These are phyloP conservation scores for Arvicola amphibius DNA, from an alignment of 2,797 vertebrate species.

Conservation along the genomic window DNA sequence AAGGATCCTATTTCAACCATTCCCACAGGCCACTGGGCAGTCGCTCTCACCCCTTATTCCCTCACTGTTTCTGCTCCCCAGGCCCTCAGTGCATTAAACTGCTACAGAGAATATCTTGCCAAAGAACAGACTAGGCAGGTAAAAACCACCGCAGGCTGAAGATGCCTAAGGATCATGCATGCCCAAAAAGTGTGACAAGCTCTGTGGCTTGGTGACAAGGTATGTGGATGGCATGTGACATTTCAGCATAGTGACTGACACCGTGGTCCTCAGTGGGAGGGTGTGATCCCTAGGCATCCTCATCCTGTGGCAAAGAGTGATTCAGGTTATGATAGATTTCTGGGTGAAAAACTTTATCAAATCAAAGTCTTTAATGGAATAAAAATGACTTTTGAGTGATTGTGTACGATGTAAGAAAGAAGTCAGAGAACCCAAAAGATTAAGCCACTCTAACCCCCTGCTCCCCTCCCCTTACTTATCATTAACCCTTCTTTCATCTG, in stretches of 20 bases:
- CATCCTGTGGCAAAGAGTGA: background rate
- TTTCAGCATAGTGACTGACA: background rate
- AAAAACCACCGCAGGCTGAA: background rate
- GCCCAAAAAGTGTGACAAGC: background rate
- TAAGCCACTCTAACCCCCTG: background rate
- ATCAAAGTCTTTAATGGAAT: background rate
- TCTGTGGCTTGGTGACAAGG: background rate
- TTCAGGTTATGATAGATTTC: background rate
- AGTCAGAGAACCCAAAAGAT: background rate
- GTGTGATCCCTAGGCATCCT: background rate
- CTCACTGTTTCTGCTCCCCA: background rate
- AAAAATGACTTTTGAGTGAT: background rate
- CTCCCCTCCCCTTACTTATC: background rate
- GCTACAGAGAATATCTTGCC: background rate
- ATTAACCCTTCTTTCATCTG: background rate
- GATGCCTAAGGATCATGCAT: background rate
- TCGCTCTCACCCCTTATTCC: background rate
- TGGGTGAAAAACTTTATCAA: background rate
- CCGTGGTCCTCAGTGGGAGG: too few species aligned
- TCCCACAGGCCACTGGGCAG: background rate
- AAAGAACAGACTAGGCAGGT: background rate
- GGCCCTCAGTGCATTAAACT: background rate
- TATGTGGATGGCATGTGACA: background rate
- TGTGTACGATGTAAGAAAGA: background rate
- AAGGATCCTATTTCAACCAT: background rate